Evolutionary conservation across 2,113 vertebrate genomes (phyloP).

Genomic region (Saccopteryx bilineata): DNA sequence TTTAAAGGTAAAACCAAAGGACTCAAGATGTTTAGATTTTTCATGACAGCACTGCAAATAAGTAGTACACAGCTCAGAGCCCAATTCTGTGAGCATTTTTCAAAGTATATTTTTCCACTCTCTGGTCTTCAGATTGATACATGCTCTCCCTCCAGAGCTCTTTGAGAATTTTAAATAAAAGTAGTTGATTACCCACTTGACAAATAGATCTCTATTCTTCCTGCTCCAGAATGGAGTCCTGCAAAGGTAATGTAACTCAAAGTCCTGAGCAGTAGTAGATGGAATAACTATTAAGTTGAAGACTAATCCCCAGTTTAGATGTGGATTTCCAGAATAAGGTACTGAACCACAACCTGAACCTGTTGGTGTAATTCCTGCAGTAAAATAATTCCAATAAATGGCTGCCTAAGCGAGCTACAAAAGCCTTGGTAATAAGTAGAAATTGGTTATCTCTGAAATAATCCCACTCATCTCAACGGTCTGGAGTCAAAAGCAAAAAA

Average conservation of each 20-base stretch:
- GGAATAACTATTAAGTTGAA: conserved; percentile 67
- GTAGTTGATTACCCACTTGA: background rate
- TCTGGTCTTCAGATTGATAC: conserved; percentile 44
- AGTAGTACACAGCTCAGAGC: background rate
- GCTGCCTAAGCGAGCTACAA: conserved; percentile 51
- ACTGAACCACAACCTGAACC: conserved; percentile 41
- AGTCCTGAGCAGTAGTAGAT: background rate
- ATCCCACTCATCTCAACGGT: conserved; percentile 53
- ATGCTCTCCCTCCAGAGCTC: background rate
- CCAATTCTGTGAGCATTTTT: background rate
- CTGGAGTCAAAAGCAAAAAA: conserved; percentile 60
- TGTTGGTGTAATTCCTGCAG: conserved; percentile 31
- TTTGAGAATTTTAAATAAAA: conserved; percentile 39
- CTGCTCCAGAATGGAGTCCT: background rate
- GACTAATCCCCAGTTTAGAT: conserved; percentile 32
- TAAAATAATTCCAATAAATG: background rate
- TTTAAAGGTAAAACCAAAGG: background rate
- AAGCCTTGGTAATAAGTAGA: conserved; percentile 32
- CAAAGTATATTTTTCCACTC: background rate
- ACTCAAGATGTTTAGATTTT: background rate
- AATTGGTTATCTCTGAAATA: conserved; percentile 43
- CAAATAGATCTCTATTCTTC: background rate
- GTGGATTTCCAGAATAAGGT: conserved; percentile 54
- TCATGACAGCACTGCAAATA: background rate
- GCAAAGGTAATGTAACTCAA: conserved; percentile 21